phyloP scores from a whole-genome alignment of 1,140 invertebrate species.

The Musca vetustissima region DNA sequence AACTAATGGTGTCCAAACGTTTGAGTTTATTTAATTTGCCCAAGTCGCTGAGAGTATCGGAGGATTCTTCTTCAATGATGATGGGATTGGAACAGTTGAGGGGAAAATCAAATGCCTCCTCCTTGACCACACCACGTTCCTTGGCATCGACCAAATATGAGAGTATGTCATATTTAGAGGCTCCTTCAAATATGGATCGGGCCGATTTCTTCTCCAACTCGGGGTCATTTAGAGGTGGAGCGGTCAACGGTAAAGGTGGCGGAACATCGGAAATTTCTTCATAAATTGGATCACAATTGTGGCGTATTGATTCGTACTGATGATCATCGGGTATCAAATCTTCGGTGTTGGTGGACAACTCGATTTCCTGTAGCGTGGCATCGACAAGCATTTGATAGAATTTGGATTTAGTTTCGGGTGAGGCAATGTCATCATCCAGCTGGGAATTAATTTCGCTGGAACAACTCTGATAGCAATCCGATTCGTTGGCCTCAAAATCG shows the following conservation, averaged over 20 bases:
- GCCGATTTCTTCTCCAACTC: conserved; percentile 66
- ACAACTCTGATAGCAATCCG: conserved; percentile 69
- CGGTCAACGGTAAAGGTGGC: conserved; percentile 72
- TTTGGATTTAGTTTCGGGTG: conserved; percentile 62
- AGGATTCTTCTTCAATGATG: conserved; percentile 60
- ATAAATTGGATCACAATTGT: conserved; percentile 78
- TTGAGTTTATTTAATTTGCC: conserved; percentile 37
- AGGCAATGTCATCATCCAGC: conserved; percentile 39
- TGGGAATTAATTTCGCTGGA: conserved; percentile 64
- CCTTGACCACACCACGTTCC: conserved; percentile 67
- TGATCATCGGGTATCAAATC: conserved; percentile 60
- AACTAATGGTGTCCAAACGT: conserved; percentile 53
- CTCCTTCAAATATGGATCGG: conserved; percentile 78
- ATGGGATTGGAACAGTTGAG: conserved; percentile 60
- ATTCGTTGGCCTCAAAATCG: conserved; percentile 57
- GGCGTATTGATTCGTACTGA: conserved; percentile 77
- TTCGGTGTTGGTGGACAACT: conserved; percentile 62
- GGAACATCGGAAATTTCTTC: conserved; percentile 83
- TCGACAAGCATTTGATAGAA: conserved; percentile 71
- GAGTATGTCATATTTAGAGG: conserved; percentile 85
- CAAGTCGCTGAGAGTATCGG: conserved; percentile 58
- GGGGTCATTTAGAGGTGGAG: conserved; percentile 68
- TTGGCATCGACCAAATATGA: conserved; percentile 85
- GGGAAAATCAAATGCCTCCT: conserved; percentile 65
- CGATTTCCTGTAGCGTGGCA: conserved; percentile 64